These are phyloP conservation scores for Drosophila testacea DNA, from an alignment of 2,888 invertebrate genomes.

Conservation along the genomic window DNA sequence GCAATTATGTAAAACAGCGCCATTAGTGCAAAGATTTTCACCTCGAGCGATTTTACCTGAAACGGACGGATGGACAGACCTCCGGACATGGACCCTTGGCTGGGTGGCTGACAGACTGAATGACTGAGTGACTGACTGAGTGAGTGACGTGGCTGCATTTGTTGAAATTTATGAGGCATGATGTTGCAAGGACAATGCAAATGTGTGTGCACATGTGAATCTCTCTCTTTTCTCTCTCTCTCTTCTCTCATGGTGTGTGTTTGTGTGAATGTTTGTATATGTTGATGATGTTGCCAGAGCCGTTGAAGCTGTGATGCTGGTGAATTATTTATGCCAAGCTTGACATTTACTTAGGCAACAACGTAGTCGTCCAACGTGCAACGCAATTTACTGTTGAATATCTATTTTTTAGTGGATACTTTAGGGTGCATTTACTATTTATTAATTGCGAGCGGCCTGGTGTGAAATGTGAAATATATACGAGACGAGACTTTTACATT, in stretches of 20 bases:
- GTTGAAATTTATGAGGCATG: constrained; percentile 78
- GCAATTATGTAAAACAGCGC: constrained; percentile 81
- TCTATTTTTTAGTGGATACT: constrained; percentile 59
- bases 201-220: constrained; percentile 33
- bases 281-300: constrained; percentile 76
- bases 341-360: constrained; percentile 74
- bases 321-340: constrained; percentile 78
- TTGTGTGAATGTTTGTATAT: constrained; percentile 55
- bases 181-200: constrained; percentile 75
- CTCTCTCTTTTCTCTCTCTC: constrained; percentile 16
- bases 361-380: constrained; percentile 41
- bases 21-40: constrained; percentile 81
- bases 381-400: constrained; percentile 50
- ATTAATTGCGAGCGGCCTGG: constrained; percentile 57
- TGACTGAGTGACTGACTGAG: constrained; percentile 27
- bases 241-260: constrained; percentile 16
- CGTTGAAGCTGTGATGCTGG: constrained; percentile 53
- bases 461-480: constrained; percentile 35
- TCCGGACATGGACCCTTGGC: constrained; percentile 16
- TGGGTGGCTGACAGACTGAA: constrained; percentile 26
- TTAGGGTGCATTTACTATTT: constrained; percentile 68
- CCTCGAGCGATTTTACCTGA: constrained; percentile 73
- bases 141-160: constrained; percentile 68
- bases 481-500: constrained; percentile 2
- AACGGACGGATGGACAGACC: constrained; percentile 29